These are phyloP conservation scores for Sphaeridia pumilis DNA, from an alignment of 2,888 invertebrate species.

Conservation along the genomic window DNA sequence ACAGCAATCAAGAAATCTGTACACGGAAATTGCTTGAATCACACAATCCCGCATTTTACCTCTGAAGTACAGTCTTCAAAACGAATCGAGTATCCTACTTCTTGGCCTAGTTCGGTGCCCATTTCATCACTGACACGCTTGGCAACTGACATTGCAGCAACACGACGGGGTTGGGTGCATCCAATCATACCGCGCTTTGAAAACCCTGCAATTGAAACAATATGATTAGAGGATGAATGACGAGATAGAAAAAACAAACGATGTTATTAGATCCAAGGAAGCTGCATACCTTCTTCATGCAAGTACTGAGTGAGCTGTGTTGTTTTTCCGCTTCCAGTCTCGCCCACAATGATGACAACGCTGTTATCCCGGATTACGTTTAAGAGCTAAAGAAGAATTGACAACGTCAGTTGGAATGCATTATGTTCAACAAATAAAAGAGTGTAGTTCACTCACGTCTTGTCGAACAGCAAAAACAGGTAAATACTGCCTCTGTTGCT, in stretches of 20 bases:
- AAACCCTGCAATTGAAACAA: conserved; percentile 43
- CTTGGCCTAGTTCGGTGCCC: conserved; percentile 73
- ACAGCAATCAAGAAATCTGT: too few relatives aligned
- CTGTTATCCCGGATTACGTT: conserved; percentile 86
- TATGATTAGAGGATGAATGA: not conserved
- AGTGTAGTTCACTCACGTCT: conserved; percentile 45
- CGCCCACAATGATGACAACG: conserved; percentile 87
- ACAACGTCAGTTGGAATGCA: not conserved
- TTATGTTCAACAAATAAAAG: not conserved
- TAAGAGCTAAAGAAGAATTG: conserved; percentile 46
- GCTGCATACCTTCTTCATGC: conserved; percentile 70
- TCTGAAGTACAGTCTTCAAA: conserved; percentile 98
- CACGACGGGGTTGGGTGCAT: conserved; percentile 93
- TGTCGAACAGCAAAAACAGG: conserved; percentile 94
- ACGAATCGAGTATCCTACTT: conserved; percentile 97
- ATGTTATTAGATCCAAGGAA: not conserved
- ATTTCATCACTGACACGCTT: conserved; percentile 98
- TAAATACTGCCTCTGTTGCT: conserved; percentile 77
- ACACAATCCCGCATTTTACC: conserved; percentile 38
- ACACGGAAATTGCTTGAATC: too few relatives aligned
- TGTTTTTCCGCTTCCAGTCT: conserved; percentile 94
- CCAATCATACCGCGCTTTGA: conserved; percentile 87
- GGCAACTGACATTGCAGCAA: conserved; percentile 99
- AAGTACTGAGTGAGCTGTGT: conserved; percentile 96
- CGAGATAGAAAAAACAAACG: not conserved